Conservation (phyloP, 2,797 vertebrate genomes). For the Phalanger gymnotis region DNA sequence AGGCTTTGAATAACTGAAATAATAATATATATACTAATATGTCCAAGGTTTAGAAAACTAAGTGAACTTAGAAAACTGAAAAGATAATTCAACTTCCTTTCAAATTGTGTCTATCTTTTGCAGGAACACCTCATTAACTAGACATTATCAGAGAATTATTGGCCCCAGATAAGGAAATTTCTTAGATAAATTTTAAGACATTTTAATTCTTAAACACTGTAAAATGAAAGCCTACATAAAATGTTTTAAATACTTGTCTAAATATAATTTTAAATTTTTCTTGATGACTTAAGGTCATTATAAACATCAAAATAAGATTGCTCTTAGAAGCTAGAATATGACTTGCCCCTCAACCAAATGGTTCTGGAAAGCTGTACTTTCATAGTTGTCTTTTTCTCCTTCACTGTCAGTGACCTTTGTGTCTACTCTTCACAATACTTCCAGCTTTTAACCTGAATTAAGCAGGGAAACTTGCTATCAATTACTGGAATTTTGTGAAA, state of each 20-base stretch:
- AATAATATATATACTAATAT: background rate
- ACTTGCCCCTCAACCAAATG: background rate
- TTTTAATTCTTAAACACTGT: background rate
- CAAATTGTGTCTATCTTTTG: background rate
- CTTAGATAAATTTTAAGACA: background rate
- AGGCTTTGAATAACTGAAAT: background rate
- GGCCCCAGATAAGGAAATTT: background rate
- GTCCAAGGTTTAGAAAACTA: background rate
- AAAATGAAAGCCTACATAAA: background rate
- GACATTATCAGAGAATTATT: background rate
- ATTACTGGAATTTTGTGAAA: background rate
- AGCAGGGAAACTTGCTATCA: background rate
- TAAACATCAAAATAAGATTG: background rate
- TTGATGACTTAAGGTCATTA: background rate
- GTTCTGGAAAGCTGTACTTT: background rate
- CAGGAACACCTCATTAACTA: background rate
- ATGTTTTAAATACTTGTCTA: background rate
- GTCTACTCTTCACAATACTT: conserved; percentile 6
- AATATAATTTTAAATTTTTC: background rate
- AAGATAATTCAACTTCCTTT: background rate
- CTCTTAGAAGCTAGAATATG: background rate
- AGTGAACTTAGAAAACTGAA: background rate
- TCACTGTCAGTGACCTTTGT: background rate
- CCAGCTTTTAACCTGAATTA: background rate
- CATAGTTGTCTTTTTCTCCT: background rate